phyloP scores from a whole-genome alignment of 2,888 invertebrate species.

The Epirrhoe alternata region DNA sequence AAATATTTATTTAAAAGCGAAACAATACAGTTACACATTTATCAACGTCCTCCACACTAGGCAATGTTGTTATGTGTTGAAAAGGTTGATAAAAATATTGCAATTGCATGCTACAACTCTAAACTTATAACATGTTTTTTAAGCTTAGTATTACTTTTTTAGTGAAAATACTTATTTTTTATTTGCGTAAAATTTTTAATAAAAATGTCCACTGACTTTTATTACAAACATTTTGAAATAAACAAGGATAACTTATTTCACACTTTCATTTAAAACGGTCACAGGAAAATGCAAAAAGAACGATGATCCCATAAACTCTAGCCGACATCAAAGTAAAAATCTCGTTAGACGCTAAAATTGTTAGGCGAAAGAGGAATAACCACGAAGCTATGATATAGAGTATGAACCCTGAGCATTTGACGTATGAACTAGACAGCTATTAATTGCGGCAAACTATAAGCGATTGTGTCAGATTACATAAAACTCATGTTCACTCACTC shows the following conservation, averaged over 20 bases:
- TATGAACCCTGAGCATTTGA: conserved; percentile 8
- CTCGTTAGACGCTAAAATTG: conserved; percentile 40
- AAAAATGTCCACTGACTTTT: neutral
- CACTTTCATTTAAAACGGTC: conserved; percentile 19
- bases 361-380: conserved; percentile 10
- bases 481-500: too few species aligned
- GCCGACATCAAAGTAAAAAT: conserved; percentile 43
- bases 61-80: too few species aligned
- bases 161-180: too few species aligned
- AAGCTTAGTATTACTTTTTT: too few species aligned
- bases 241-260: conserved; percentile 20
- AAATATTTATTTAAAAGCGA: too few species aligned
- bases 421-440: neutral
- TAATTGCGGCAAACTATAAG: neutral
- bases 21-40: too few species aligned
- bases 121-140: too few species aligned
- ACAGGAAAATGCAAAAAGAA: conserved; percentile 29
- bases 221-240: conserved; percentile 3
- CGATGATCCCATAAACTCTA: conserved; percentile 41
- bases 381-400: neutral
- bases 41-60: too few species aligned
- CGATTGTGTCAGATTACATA: too few species aligned
- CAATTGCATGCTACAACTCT: too few species aligned
- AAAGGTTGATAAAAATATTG: too few species aligned
- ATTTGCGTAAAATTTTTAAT: neutral